Evolutionary conservation across 1,140 invertebrate species (phyloP).

Genomic region (Platyscapa corneri): DNA sequence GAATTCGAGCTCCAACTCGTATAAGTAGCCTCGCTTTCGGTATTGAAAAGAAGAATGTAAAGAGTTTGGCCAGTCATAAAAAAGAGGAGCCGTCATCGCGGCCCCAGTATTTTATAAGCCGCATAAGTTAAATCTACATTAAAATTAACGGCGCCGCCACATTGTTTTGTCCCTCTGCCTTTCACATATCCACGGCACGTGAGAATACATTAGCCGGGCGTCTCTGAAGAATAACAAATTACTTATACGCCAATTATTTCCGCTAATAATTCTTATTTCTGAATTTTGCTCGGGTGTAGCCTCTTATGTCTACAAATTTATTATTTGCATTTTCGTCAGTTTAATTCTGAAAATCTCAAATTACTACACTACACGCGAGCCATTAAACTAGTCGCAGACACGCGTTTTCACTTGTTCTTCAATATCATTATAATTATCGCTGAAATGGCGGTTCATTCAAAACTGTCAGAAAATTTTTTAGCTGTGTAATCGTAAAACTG

Average conservation of each 20-base stretch:
- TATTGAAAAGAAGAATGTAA: constrained; percentile 32
- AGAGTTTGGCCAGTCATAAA: constrained; percentile 15
- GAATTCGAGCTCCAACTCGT: background rate
- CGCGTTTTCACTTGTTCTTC: background rate
- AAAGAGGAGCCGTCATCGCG: constrained; percentile 37
- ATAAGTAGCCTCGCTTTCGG: background rate
- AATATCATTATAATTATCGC: background rate
- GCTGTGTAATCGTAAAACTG: background rate
- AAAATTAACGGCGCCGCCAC: constrained; percentile 17
- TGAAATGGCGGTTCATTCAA: background rate
- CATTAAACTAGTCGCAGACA: background rate
- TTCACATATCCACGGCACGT: constrained; percentile 11
- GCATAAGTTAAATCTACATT: constrained; percentile 30
- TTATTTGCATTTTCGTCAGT: background rate
- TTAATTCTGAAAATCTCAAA: constrained; percentile 1
- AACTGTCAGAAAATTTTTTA: background rate
- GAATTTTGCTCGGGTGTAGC: background rate
- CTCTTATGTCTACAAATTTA: background rate
- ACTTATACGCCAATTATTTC: background rate
- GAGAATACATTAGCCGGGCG: background rate
- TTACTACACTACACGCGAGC: background rate
- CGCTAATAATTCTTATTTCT: constrained; percentile 3
- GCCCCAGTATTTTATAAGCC: constrained; percentile 17
- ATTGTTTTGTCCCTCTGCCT: constrained; percentile 2
- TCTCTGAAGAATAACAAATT: background rate